Base-by-base conservation (phyloP, 2,113 vertebrate species). In the Pelecanus crispus region DNA sequence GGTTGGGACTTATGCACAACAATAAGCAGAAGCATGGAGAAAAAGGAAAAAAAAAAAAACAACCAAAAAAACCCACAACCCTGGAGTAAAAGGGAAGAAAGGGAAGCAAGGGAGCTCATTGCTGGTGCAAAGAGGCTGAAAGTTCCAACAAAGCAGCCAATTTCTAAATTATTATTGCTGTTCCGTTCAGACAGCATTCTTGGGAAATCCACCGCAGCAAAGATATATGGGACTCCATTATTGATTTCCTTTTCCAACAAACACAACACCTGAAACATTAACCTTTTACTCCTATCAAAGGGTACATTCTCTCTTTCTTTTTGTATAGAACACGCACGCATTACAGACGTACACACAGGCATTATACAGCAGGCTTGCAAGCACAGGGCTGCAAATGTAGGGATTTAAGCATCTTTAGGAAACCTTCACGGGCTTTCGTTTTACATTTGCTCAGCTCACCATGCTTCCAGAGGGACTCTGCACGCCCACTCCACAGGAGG, bases 401-500 rank as follows among this genome's bases (percentile, higher is more conserved):
- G n/a, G 44, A 36, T 14, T 56, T 61, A 10, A 45, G 55, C 34
- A 40, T 16, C 28, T 67, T 53, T 8, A 53, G 36, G 36, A 86
- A 83, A 44, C 20, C 11, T 56, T 55, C 6, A 20, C 2, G 17
- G 38, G 21, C 56, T 63, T 80, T 77, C 24, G 31, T 44, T 31
- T 80, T 8, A n/a, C 52, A 34, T 32, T 26, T 68, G 20, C 29
- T 71, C 49, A 63, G 19, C 24, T 42, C 45, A 11, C 38, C 42
- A 13, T 15, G 29, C 47, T 47, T 44, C 58, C 58, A 67, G 44
- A 32, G 20, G 25, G 11, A 67, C 29, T 52, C 44, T 1, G 3
- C 15, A 15, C 0, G 0, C 28, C 10, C 17, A 20, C 36, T 26
- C 11, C 0, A 0, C 3, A 31, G 32, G 47, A 83, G 4, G 36